Evolutionary conservation across 2,888 invertebrate species (phyloP).

Genomic region (Sisyra terminalis): DNA sequence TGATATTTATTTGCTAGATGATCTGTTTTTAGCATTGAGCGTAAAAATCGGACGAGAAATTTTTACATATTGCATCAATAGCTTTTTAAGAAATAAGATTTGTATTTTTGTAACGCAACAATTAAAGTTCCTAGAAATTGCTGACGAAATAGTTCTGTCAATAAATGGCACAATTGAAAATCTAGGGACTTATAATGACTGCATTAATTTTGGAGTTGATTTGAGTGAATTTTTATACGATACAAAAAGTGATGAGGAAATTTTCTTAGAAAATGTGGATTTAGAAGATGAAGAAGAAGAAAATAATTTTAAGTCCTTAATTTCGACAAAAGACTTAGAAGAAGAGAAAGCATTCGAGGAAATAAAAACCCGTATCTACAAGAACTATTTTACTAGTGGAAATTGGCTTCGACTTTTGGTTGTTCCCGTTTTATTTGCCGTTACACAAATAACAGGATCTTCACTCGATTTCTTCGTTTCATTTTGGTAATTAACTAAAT

Average conservation of each 20-base stretch:
- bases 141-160: conserved; percentile 38
- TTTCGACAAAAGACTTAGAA: conserved; percentile 22
- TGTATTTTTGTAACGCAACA: conserved; percentile 64
- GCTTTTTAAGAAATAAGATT: conserved; percentile 50
- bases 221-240: conserved; percentile 54
- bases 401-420: conserved; percentile 39
- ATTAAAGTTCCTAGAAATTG: conserved; percentile 47
- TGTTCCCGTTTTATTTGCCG: conserved; percentile 41
- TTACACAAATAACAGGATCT: conserved; percentile 54
- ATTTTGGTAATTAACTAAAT: conserved; percentile 39
- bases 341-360: conserved; percentile 45
- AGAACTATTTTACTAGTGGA: conserved; percentile 59
- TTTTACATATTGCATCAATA: conserved; percentile 62
- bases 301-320: conserved; percentile 23
- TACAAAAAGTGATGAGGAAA: conserved; percentile 22
- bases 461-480: conserved; percentile 64
- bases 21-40: conserved; percentile 88
- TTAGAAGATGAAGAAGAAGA: conserved; percentile 25
- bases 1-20: conserved; percentile 77
- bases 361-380: conserved; percentile 33
- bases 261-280: conserved; percentile 37
- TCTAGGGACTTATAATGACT: conserved; percentile 51
- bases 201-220: conserved; percentile 57
- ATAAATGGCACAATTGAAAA: conserved; percentile 40
- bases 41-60: conserved; percentile 77